A percentile compares a stretch with the other conserved stretches of the same genome.
These are phyloP conservation scores for Aptenodytes forsteri DNA, from an alignment of 2,113 vertebrate genomes.

Conservation along the genomic window DNA sequence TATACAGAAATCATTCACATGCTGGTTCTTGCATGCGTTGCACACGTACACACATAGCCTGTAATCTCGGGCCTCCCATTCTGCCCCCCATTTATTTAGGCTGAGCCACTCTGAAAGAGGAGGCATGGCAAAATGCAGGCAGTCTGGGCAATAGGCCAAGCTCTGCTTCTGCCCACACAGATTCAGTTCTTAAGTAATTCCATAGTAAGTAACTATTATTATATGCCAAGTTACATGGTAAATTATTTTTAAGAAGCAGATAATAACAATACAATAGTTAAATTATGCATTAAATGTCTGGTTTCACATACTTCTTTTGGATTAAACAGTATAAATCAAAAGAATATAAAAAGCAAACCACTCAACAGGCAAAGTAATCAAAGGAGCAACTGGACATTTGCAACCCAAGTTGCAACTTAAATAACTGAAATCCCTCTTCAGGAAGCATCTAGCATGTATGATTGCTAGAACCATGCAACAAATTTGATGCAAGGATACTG, in stretches of 20 bases:
- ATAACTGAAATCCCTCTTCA: neutral
- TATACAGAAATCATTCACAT: neutral
- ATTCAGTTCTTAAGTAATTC: conserved; percentile 47
- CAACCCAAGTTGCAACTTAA: neutral
- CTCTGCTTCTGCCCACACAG: conserved; percentile 17
- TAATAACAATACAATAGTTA: conserved; percentile 31
- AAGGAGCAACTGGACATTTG: neutral
- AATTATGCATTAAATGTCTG: conserved; percentile 40
- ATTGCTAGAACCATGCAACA: neutral
- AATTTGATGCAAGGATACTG: neutral
- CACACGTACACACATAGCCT: neutral
- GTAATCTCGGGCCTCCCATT: neutral
- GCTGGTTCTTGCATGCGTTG: neutral
- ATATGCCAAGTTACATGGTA: conserved; percentile 31
- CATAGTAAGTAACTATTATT: conserved; percentile 22
- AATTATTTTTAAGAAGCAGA: conserved; percentile 61
- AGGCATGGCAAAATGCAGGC: neutral
- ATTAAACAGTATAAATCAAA: conserved; percentile 21
- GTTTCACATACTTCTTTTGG: conserved; percentile 1
- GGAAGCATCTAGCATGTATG: neutral
- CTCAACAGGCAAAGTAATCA: neutral
- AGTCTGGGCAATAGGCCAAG: conserved; percentile 27
- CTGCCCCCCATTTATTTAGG: neutral
- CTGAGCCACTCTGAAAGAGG: neutral
- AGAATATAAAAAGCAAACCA: neutral